Base-by-base conservation (phyloP, 2,888 invertebrate genomes). In the Lasioglossum pauxillum region DNA sequence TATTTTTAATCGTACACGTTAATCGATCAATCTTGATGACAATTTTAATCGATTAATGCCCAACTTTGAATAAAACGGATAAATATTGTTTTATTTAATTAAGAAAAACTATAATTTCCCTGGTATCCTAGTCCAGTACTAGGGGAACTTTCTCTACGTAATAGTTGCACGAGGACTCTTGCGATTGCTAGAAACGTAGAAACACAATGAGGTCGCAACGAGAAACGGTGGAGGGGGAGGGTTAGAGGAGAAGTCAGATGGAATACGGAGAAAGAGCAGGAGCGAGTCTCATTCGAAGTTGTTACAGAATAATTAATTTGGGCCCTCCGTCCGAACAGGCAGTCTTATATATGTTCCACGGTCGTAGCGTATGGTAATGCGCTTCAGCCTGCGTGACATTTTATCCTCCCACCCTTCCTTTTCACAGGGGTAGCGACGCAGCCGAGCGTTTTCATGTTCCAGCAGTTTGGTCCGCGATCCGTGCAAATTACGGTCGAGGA, bases 281-380 rank as follows among this genome's bases (percentile, higher is more conserved):
- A 80, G 75, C 84, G 73, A 72, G 77, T 84, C 84, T 89, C 87
- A 77, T 87, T 89, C 89, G 80, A 74, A 78, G 82, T 75, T 88
- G 89, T 88, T 90, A 86, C 88, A 79, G 88, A 88, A 90, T 90
- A 90, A 90, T 89, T 84, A 91, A 90, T 90, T 90, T 82, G 83
- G 78, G 83, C 73, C 84, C 88, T 82, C 73, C 82, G 83, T 89
- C 86, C 88, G 83, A 84, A 75, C 75, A 83, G 78, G 74, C 74
- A 84, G 83, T 88, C 90, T 90, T 90, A 90, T 86, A 85, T 80
- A 87, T 78, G 86, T 80, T 88, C 85, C 86, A 90, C 78, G 88
- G 82, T 83, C 88, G 88, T 88, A 90, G 83, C 88, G 88, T 88
- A 90, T 90, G 90, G 88, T 90, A 90, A 90, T 90, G 87, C 83